phyloP scores from a whole-genome alignment of 92 coral and sea anemone genomes.

The Paragorgia papillata region DNA sequence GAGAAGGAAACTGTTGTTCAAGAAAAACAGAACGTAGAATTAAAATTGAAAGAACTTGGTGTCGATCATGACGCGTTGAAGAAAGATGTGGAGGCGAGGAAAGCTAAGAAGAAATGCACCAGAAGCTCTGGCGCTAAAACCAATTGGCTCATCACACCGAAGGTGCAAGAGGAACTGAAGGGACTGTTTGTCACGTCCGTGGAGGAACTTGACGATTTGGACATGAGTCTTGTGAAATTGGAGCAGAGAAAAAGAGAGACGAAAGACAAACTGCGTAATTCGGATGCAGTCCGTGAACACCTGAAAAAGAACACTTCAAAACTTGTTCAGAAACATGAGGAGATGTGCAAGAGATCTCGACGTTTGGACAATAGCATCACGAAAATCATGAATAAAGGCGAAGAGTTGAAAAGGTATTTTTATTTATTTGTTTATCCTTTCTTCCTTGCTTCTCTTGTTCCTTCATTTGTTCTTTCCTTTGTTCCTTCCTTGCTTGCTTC shows the following conservation, averaged over 20 bases:
- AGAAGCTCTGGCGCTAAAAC: neutral
- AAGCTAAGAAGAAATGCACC: neutral
- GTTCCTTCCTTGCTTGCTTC: too few relatives aligned
- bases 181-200: neutral
- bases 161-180: neutral
- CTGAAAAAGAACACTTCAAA: conserved; percentile 1
- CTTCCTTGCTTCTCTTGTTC: too few relatives aligned
- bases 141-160: neutral
- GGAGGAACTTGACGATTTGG: neutral
- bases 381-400: neutral
- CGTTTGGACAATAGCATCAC: neutral
- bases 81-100: neutral
- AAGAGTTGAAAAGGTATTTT: neutral
- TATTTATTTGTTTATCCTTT: too few relatives aligned
- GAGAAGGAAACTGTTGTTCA: conserved; percentile 3
- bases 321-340: neutral
- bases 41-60: conserved; percentile 17
- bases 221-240: neutral
- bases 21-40: conserved; percentile 21
- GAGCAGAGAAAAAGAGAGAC: neutral
- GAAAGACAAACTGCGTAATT: neutral
- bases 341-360: neutral
- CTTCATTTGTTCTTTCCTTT: too few relatives aligned
- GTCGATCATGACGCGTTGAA: conserved; percentile 9
- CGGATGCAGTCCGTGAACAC: neutral